Evolutionary conservation across 2,797 vertebrate genomes (phyloP).

Genomic region (Aeoliscus strigatus): DNA sequence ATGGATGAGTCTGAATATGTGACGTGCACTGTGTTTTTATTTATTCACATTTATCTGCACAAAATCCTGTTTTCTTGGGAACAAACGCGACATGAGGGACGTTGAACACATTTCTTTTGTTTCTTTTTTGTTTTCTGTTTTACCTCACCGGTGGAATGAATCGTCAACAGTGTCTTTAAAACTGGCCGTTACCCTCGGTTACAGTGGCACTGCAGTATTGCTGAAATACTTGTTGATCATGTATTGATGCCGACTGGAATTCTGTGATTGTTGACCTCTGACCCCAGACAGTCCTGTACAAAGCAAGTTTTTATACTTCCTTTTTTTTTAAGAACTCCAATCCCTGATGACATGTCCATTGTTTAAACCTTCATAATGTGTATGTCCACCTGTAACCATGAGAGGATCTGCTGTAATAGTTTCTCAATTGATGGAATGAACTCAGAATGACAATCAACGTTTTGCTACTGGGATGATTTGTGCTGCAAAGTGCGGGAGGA

Average conservation of each 20-base stretch:
- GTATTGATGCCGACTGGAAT: not conserved
- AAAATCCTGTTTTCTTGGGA: slow-evolving; percentile 48
- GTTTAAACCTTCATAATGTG: slow-evolving; percentile 16
- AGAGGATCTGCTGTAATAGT: slow-evolving; percentile 2
- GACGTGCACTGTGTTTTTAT: slow-evolving; percentile 40
- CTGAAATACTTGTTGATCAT: slow-evolving; percentile 15
- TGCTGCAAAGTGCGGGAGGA: slow-evolving; percentile 60
- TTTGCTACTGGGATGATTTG: slow-evolving; percentile 69
- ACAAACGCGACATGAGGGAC: slow-evolving; percentile 56
- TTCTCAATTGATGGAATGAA: slow-evolving; percentile 12
- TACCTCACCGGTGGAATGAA: slow-evolving; percentile 31
- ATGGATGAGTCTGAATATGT: slow-evolving; percentile 41
- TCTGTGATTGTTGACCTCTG: slow-evolving; percentile 9
- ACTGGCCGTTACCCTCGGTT: slow-evolving; percentile 5
- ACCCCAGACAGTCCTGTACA: slow-evolving; percentile 6
- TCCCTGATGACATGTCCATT: no score
- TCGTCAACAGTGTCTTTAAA: slow-evolving; percentile 1
- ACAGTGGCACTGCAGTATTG: slow-evolving; percentile 27
- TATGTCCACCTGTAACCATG: slow-evolving; percentile 21
- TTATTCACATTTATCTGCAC: slow-evolving; percentile 55
- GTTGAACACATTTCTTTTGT: slow-evolving; percentile 42
- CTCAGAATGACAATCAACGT: slow-evolving; percentile 69
- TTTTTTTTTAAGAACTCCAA: no score
- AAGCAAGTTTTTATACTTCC: slow-evolving; percentile 37
- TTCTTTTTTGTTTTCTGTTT: no score